Conservation (phyloP, 1,140 invertebrate species). For the Neotoxoptera formosana region DNA sequence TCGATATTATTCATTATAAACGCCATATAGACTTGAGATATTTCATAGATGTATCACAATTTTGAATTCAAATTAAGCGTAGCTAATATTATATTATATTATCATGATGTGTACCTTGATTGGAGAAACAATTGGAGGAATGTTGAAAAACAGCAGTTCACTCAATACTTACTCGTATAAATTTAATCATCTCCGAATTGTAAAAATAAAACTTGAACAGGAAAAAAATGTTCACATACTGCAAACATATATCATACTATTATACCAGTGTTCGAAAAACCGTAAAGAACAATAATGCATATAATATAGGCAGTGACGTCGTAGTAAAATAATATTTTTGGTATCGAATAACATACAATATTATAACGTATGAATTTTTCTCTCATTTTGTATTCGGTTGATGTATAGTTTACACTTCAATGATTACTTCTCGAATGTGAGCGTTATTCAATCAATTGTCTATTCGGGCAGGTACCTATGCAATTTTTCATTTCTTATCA, state of each 20-base stretch:
- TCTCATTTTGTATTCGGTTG: not conserved
- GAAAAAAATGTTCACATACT: not conserved
- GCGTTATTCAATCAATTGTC: constrained; percentile 10
- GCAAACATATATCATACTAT: not conserved
- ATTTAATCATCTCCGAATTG: not conserved
- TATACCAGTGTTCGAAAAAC: not conserved
- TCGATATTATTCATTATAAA: not conserved
- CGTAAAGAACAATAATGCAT: not conserved
- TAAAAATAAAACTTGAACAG: not conserved
- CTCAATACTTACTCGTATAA: not conserved
- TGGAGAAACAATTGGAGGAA: too few species aligned
- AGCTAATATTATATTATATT: too few species aligned
- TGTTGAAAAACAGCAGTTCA: not conserved
- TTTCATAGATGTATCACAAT: not conserved
- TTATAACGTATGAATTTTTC: not conserved
- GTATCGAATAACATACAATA: constrained; percentile 8
- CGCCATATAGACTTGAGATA: not conserved
- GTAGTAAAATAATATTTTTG: not conserved
- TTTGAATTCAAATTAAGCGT: not conserved
- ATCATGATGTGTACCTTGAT: not conserved
- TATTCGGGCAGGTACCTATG: not conserved
- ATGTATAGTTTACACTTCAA: constrained; percentile 4
- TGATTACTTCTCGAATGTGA: not conserved
- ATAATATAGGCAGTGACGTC: not conserved
- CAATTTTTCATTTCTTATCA: not conserved